These are phyloP conservation scores for Sprattus sprattus DNA, from an alignment of 2,113 vertebrate species.

Conservation along the genomic window DNA sequence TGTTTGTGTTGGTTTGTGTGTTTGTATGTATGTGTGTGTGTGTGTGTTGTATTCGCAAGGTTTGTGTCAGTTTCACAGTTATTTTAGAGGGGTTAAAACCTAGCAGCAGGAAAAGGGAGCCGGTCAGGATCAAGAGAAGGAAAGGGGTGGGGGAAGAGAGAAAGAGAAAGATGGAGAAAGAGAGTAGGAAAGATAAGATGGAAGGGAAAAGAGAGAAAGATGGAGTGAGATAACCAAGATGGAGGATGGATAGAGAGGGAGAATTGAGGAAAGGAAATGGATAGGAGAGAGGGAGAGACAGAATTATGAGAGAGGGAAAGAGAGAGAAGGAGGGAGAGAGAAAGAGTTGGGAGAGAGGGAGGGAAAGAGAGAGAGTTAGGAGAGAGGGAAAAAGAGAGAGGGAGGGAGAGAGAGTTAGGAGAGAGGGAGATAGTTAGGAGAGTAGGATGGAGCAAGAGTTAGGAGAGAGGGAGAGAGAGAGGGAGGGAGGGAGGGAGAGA, in stretches of 20 bases:
- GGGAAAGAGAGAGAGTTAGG: slow-evolving; percentile 22
- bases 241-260: neutral
- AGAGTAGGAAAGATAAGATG: neutral
- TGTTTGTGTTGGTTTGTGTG: slow-evolving; percentile 57
- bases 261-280: neutral
- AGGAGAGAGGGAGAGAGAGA: neutral
- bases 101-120: slow-evolving; percentile 32
- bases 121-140: slow-evolving; percentile 19
- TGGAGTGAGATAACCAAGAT: neutral
- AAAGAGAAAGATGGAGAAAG: neutral
- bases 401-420: neutral
- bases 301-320: neutral
- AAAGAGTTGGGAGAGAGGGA: neutral
- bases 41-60: slow-evolving; percentile 53
- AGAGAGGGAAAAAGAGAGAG: neutral
- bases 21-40: slow-evolving; percentile 54
- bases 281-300: neutral
- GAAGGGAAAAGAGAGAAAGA: neutral
- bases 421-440: neutral
- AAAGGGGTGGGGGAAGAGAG: neutral
- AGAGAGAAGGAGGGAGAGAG: neutral
- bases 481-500: neutral
- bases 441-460: neutral
- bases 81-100: slow-evolving; percentile 50
- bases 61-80: slow-evolving; percentile 55